Base-by-base conservation (phyloP, 2,113 vertebrate genomes). In the Lucifuga dentata region DNA sequence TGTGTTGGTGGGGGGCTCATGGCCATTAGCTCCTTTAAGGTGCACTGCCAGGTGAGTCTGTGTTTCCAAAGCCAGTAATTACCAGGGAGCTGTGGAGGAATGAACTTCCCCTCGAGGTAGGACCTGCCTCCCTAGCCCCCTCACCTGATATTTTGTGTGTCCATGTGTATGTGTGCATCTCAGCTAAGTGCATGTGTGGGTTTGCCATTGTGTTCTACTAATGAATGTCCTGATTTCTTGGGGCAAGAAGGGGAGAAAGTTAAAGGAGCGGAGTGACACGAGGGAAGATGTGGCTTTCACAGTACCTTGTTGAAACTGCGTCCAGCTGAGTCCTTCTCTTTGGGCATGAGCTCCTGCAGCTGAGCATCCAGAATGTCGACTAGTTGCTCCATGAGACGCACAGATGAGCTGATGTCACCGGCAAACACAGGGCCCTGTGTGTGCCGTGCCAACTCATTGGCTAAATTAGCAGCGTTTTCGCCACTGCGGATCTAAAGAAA, bases 241-340 rank as follows among this genome's bases (percentile, higher is more conserved):
- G 43, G 52, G 33, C 35, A 58, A 58, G 66, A 63, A 3, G 21
- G 59, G 36, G 19, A 36, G 41, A 66, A 23, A 53, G 57, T 63
- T 49, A 64, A 69, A 69, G 43, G 46, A 76, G 64, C 68, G 80
- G 75, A 65, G 60, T 26, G 44, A 52, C 65, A 38, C 59, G 55
- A 53, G 70, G 69, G 36, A 73, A 57, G 72, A 64, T n/a, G n/a
- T n/a, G n/a, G 55, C 64, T 46, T 53, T 52, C 65, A 76, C 67
- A 43, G 60, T 93, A 99, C 98, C 96, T 99, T 99, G 94, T 97
- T 98, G 85, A 98, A 99, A 90, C 97, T 99, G 87, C 96, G 93
- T 63, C 97, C 96, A 21, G 96, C 90, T 8, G 93, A 92, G 88
- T 94, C 93, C 84, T 98, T 99, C 84, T 98, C 96, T 40, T 91